These are phyloP conservation scores for Contarinia nasturtii DNA, from an alignment of 1,140 invertebrate species.

Conservation along the genomic window DNA sequence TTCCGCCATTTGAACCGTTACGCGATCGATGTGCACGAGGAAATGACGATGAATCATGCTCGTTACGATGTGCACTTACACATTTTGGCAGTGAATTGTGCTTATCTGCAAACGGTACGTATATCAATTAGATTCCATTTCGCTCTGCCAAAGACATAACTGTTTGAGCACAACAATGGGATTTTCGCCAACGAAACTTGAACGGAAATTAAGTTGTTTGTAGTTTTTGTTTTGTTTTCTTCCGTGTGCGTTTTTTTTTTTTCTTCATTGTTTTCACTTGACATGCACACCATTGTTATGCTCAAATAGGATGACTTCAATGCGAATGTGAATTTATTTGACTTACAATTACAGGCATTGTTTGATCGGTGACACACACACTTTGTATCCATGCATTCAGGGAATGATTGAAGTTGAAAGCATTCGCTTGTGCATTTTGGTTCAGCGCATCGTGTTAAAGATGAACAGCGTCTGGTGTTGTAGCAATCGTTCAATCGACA, in stretches of 20 bases:
- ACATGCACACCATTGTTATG: no score
- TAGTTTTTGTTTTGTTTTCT: no score
- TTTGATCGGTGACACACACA: constrained; percentile 6
- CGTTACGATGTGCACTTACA: constrained; percentile 13
- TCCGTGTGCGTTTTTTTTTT: no score
- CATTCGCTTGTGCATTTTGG: constrained; percentile 1
- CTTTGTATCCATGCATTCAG: constrained; percentile 22
- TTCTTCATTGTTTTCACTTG: no score
- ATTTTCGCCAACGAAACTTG: no score
- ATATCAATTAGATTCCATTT: neutral
- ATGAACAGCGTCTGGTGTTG: constrained; percentile 16
- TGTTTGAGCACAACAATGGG: constrained; percentile 1
- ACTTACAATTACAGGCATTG: neutral
- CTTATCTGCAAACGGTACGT: constrained; percentile 21
- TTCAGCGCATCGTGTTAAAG: constrained; percentile 12
- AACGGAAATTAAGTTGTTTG: no score
- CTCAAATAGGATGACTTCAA: no score
- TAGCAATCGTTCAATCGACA: constrained; percentile 20
- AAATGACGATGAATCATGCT: constrained; percentile 16
- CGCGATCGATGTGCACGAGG: constrained; percentile 1
- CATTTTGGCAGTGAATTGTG: constrained; percentile 26
- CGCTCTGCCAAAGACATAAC: neutral
- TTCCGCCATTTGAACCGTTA: constrained; percentile 6
- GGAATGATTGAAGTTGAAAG: constrained; percentile 8
- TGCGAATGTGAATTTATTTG: no score